These are phyloP conservation scores for Epinephelus awoara DNA, from an alignment of 2,797 vertebrate species.

Conservation along the genomic window DNA sequence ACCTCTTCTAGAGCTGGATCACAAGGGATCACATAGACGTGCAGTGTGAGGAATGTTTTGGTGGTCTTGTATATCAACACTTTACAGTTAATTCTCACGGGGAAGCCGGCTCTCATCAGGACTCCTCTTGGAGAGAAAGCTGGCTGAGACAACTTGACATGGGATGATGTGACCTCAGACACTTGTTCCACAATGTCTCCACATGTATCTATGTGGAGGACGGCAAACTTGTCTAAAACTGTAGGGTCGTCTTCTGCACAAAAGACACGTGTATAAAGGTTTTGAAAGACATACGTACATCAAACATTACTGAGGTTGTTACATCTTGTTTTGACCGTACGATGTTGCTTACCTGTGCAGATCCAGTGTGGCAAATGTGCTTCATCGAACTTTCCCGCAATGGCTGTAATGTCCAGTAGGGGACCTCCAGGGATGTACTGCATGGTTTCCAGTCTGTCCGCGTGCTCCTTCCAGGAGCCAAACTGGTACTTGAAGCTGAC, in stretches of 20 bases:
- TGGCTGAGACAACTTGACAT: conserved; percentile 29
- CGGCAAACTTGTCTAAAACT: conserved; percentile 4
- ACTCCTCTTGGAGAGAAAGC: not conserved
- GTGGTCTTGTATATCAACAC: conserved; percentile 40
- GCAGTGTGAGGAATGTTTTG: conserved; percentile 34
- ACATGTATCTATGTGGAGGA: conserved; percentile 31
- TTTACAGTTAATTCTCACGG: not conserved
- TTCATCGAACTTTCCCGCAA: conserved; percentile 29
- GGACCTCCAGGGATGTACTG: conserved; percentile 30
- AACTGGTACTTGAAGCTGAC: conserved; percentile 41
- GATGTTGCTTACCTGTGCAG: conserved; percentile 23
- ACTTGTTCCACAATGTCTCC: conserved; percentile 42
- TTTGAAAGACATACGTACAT: not conserved
- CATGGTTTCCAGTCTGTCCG: conserved; percentile 24
- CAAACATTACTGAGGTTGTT: not conserved
- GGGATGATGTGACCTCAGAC: conserved; percentile 23
- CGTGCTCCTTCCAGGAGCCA: conserved; percentile 27
- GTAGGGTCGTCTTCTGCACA: not conserved
- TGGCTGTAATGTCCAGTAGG: conserved; percentile 32
- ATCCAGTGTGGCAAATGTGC: conserved; percentile 48
- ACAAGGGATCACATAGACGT: conserved; percentile 32
- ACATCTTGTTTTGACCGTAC: not conserved
- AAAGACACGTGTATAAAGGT: not conserved
- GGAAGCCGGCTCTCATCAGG: not conserved
- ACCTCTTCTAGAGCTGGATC: conserved; percentile 47